These are phyloP conservation scores for Bufo bufo DNA, from an alignment of 2,113 vertebrate species.

Conservation along the genomic window DNA sequence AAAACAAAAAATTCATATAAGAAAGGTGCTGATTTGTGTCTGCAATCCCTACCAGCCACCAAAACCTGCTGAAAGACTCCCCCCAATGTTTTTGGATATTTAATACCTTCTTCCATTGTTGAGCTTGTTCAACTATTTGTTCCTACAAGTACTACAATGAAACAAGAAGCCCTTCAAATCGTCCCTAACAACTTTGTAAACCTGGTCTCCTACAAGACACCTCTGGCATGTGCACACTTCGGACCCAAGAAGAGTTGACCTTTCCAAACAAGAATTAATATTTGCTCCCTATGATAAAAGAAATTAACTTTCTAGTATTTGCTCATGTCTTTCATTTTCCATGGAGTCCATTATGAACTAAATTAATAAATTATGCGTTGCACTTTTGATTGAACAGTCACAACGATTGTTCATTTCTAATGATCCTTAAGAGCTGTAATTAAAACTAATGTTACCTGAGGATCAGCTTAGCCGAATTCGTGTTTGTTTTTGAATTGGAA, in stretches of 20 bases:
- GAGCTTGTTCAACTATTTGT: too few relatives aligned
- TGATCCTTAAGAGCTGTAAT: conserved; percentile 65
- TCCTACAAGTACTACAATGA: background rate
- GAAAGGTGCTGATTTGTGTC: too few relatives aligned
- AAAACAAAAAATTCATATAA: too few relatives aligned
- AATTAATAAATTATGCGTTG: conserved; percentile 61
- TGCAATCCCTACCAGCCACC: too few relatives aligned
- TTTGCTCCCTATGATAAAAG: conserved; percentile 6
- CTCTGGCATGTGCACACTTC: background rate
- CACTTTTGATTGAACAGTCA: conserved; percentile 59
- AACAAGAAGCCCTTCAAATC: background rate
- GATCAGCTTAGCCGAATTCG: conserved; percentile 66
- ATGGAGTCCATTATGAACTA: conserved; percentile 65
- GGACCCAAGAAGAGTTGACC: conserved; percentile 11
- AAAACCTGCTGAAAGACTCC: too few relatives aligned
- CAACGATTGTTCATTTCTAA: conserved; percentile 67
- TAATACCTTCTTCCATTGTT: too few relatives aligned
- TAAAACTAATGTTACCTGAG: conserved; percentile 72
- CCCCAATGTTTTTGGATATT: too few relatives aligned
- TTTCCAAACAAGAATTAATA: background rate
- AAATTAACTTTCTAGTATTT: background rate
- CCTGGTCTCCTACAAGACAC: background rate
- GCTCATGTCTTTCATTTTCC: conserved; percentile 62
- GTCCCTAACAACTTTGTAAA: background rate
- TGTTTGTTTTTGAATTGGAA: conserved; percentile 78